Percentiles rank a stretch among this genome's conserved stretches.
Evolutionary conservation across 2,797 vertebrate species (phyloP).

Genomic region (Ceyx erithaca): DNA sequence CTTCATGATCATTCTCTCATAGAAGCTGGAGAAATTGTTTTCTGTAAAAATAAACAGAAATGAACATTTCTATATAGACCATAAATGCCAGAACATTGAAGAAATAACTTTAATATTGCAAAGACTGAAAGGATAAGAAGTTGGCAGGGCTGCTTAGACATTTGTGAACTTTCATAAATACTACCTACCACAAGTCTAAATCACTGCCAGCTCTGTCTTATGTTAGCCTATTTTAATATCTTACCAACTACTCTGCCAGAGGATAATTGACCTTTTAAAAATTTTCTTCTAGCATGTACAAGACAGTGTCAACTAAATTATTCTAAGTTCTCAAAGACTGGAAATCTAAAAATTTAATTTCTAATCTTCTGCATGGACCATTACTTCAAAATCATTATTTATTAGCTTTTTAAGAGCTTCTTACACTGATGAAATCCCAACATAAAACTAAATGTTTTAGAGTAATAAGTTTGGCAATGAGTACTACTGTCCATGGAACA

Average conservation of each 20-base stretch:
- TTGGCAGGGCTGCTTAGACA: conserved; percentile 66
- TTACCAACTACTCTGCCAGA: conserved; percentile 22
- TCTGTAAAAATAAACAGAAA: conserved; percentile 78
- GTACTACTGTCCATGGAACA: neutral
- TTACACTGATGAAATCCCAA: neutral
- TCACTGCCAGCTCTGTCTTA: conserved; percentile 36
- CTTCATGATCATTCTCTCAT: conserved; percentile 45
- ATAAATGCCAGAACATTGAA: conserved; percentile 68
- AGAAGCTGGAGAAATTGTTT: conserved; percentile 61
- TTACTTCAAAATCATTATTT: neutral
- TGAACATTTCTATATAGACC: conserved; percentile 56
- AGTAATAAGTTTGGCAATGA: neutral
- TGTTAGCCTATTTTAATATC: conserved; percentile 38
- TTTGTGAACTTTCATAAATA: conserved; percentile 76
- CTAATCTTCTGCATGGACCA: neutral
- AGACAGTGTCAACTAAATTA: neutral
- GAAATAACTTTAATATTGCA: conserved; percentile 75
- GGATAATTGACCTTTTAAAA: conserved; percentile 12
- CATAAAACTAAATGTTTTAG: neutral
- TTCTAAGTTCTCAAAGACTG: neutral
- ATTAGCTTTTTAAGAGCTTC: conserved; percentile 12
- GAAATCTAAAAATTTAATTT: neutral
- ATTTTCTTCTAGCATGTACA: neutral
- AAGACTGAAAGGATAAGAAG: conserved; percentile 70
- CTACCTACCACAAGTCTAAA: conserved; percentile 68